Evolutionary conservation across 2,113 vertebrate genomes (phyloP), one percentile per base, ranked within the genome.

Genomic region (Camarhynchus parvulus): DNA sequence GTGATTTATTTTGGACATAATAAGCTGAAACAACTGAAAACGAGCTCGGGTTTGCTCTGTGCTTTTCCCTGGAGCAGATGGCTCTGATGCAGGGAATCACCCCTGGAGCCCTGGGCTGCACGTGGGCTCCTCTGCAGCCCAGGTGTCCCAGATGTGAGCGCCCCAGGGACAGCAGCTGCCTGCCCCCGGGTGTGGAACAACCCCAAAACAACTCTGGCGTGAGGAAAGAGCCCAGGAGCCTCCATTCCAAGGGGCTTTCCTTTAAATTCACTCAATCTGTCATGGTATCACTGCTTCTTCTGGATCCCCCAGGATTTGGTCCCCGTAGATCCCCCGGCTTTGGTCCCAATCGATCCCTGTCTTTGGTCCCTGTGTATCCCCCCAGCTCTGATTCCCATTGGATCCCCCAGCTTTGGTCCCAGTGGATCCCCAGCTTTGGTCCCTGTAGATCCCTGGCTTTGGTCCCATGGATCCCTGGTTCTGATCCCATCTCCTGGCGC

Each of bases 151-250:
- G 78, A 14, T n/a, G 61, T 15, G 17, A 7, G 25, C 1, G 3
- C 28, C 59, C 11, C 3, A 11, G 42, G 42, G 9, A 56, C 55
- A 73, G 62, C 33, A 49, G 19, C 79, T 73, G 62, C 88, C 62
- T 25, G 18, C 30, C 75, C 28, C 31, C 27, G 18, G 9, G 3
- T 0, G 0, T 2, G 27, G 3, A 55, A 31, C 5, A 46, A 20
- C 28, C 66, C 83, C 52, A 63, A 2, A 90, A 67, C 24, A 46
- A 3, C 47, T 33, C 33, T 24, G 41, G 42, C 10, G 2, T 22
- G 49, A 92, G 73, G 35, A 15, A 52, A 15, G 8, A 6, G n/a
- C 75, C 24, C 62, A 10, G 55, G 19, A 63, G 67, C 37, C 61
- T n/a, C 15, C 41, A 7, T 14, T 19, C 35, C 15, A 35, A 52